Percentiles rank a stretch among this genome's conserved stretches.
These are phyloP conservation scores for Nycticryphes semicollaris DNA, from an alignment of 2,113 vertebrate species.

Conservation along the genomic window DNA sequence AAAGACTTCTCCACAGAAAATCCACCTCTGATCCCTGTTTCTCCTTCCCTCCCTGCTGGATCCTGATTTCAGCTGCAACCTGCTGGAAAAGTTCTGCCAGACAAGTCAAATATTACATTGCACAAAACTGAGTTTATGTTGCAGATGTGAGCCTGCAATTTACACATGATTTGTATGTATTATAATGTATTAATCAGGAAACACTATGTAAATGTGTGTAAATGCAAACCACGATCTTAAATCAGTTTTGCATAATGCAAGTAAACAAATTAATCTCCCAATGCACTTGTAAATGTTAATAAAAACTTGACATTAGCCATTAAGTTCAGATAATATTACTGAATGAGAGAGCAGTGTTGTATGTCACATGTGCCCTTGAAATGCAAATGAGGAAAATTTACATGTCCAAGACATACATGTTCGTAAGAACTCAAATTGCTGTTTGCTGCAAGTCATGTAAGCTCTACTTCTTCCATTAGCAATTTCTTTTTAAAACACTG, in stretches of 20 bases:
- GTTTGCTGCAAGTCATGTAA: slow-evolving; percentile 15
- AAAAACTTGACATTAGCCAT: slow-evolving; percentile 49
- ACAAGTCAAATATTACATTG: not conserved
- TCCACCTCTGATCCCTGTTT: not conserved
- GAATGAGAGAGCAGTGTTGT: not conserved
- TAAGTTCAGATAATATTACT: slow-evolving; percentile 16
- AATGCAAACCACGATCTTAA: slow-evolving; percentile 31
- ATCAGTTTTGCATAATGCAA: slow-evolving; percentile 56
- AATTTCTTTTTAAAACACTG: slow-evolving; percentile 34
- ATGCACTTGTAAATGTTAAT: slow-evolving; percentile 51
- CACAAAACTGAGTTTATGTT: not conserved
- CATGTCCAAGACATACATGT: not conserved
- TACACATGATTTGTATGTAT: slow-evolving; percentile 22
- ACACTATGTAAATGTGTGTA: slow-evolving; percentile 48
- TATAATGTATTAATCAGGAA: slow-evolving; percentile 33
- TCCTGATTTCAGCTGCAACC: not conserved
- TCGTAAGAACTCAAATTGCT: slow-evolving; percentile 15
- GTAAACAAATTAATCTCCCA: slow-evolving; percentile 62
- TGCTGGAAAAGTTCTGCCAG: not conserved
- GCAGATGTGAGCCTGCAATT: slow-evolving; percentile 7
- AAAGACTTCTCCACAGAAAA: slow-evolving; percentile 4
- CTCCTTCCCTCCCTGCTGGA: not conserved
- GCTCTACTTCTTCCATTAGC: not conserved
- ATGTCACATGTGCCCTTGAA: slow-evolving; percentile 16
- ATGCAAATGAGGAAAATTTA: not conserved